Conservation (phyloP, 1,140 invertebrate species). For the Brachionus rubens region DNA sequence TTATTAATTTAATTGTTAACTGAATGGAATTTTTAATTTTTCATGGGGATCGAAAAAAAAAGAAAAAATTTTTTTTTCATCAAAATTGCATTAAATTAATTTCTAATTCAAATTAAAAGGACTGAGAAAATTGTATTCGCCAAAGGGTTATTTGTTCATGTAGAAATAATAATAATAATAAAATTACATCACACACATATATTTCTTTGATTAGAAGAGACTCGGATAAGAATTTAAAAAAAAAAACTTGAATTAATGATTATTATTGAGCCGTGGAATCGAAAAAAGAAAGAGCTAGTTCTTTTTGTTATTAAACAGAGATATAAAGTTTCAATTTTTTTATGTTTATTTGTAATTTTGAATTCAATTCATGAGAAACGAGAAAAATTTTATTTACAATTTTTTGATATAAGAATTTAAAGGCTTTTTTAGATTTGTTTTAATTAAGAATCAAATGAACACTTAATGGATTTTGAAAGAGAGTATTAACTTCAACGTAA, state of each 20-base stretch:
- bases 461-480: conserved; percentile 22
- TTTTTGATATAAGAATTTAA: neutral
- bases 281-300: no score
- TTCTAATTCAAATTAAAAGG: no score
- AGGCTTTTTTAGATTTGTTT: neutral
- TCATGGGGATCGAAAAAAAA: no score
- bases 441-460: conserved; percentile 28
- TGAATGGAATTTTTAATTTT: no score
- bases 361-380: neutral
- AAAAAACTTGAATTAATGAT: conserved; percentile 16
- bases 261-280: neutral
- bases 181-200: neutral
- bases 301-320: neutral
- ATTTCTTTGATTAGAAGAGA: neutral
- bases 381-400: neutral
- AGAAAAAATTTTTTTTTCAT: no score
- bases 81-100: no score
- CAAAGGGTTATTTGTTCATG: no score
- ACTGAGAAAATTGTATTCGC: no score
- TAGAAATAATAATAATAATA: neutral
- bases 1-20: neutral
- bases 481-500: conserved; percentile 6
- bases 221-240: neutral
- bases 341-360: no score
- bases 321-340: no score